A percentile compares a stretch with the other conserved stretches of the same genome.
These are phyloP conservation scores for Eupeodes latifasciatus DNA, from an alignment of 2,888 invertebrate species.

Conservation along the genomic window DNA sequence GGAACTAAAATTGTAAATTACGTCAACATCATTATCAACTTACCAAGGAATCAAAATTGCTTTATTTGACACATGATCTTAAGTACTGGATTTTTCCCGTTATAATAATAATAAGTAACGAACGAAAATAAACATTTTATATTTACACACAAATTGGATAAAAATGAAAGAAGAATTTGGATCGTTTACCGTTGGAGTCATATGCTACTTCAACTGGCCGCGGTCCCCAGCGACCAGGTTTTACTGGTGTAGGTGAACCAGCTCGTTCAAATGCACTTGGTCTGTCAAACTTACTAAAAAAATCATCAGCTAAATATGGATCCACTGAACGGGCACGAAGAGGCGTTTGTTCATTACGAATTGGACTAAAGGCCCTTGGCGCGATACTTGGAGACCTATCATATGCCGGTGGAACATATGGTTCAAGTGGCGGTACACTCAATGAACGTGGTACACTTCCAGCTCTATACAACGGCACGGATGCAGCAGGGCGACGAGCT, in stretches of 20 bases:
- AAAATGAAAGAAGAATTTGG: conserved; percentile 46
- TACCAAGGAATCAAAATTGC: too few relatives aligned
- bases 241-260: conserved; percentile 90
- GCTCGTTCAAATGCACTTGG: conserved; percentile 84
- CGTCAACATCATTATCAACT: too few relatives aligned
- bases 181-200: conserved; percentile 90
- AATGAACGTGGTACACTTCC: conserved; percentile 72
- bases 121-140: background rate
- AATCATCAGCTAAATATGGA: conserved; percentile 82
- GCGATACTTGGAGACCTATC: conserved; percentile 79
- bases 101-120: conserved; percentile 27
- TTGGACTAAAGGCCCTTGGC: conserved; percentile 27
- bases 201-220: conserved; percentile 89
- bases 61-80: too few relatives aligned
- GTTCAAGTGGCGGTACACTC: conserved; percentile 79
- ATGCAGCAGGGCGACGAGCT: conserved; percentile 76
- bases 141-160: background rate
- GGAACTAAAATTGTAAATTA: too few relatives aligned
- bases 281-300: conserved; percentile 82
- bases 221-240: conserved; percentile 89
- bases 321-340: conserved; percentile 83
- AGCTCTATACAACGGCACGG: conserved; percentile 78
- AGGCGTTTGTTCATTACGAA: conserved; percentile 58
- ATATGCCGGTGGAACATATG: conserved; percentile 81
- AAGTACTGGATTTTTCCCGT: background rate